Evolutionary conservation across 2,888 invertebrate species (phyloP).

Genomic region (Lapara coniferarum): DNA sequence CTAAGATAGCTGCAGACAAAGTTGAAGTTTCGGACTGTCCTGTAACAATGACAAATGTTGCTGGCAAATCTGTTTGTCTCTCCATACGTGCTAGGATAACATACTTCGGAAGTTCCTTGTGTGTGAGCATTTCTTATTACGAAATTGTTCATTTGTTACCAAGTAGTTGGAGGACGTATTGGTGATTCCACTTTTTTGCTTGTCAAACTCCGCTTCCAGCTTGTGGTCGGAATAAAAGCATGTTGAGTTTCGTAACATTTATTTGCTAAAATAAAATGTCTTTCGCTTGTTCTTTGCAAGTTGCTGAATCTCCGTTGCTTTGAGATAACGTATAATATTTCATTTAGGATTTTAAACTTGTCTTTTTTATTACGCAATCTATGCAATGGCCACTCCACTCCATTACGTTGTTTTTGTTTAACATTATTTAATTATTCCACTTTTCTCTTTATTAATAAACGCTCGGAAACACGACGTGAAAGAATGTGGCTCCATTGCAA

Average conservation of each 20-base stretch:
- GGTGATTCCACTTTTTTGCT: background rate
- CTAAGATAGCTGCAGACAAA: conserved; percentile 64
- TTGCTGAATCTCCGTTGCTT: background rate
- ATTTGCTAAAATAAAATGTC: background rate
- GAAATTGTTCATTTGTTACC: conserved; percentile 34
- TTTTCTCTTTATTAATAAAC: conserved; percentile 56
- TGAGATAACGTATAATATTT: too few species aligned
- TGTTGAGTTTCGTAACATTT: background rate
- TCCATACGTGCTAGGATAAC: conserved; percentile 59
- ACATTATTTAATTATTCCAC: conserved; percentile 24
- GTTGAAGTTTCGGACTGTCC: conserved; percentile 63
- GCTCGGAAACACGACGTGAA: conserved; percentile 35
- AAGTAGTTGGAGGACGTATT: conserved; percentile 24
- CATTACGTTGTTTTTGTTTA: background rate
- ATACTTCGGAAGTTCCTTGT: conserved; percentile 48
- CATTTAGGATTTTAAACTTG: too few species aligned
- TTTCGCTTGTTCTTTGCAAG: background rate
- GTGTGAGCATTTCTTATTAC: conserved; percentile 39
- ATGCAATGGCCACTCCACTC: background rate
- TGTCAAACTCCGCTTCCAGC: background rate
- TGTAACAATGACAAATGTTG: conserved; percentile 65
- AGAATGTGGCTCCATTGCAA: conserved; percentile 64
- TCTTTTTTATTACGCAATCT: background rate
- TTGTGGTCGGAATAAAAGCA: conserved; percentile 15
- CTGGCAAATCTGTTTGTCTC: conserved; percentile 55